These are phyloP conservation scores for Drosophila serrata DNA, from an alignment of 1,140 invertebrate genomes.

Conservation along the genomic window DNA sequence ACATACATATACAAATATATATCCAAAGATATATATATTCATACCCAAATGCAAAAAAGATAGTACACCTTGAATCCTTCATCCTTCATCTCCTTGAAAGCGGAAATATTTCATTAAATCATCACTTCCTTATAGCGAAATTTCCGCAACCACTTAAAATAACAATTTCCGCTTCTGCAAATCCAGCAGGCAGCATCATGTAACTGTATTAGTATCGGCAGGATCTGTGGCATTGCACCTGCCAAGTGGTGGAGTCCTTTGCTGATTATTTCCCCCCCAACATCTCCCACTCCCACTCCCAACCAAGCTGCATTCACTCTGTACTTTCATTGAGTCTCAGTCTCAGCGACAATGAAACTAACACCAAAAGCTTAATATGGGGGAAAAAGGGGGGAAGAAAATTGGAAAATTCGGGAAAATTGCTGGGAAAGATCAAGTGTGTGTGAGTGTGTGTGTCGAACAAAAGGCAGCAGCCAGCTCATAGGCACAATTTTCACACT, in stretches of 20 bases:
- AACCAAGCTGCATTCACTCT: conserved; percentile 17
- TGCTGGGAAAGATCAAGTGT: background rate
- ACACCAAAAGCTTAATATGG: background rate
- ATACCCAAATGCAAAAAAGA: background rate
- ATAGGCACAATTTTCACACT: conserved; percentile 75
- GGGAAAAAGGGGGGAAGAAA: too few species aligned
- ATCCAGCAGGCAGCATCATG: conserved; percentile 38
- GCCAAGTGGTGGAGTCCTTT: conserved; percentile 20
- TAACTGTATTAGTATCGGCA: conserved; percentile 13
- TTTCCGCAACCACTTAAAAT: conserved; percentile 81
- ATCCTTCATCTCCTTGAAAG: conserved; percentile 2
- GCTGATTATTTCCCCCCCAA: background rate
- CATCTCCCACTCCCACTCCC: too few species aligned
- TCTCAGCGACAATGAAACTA: conserved; percentile 37
- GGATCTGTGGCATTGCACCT: conserved; percentile 49
- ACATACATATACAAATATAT: background rate
- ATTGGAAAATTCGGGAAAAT: conserved; percentile 4
- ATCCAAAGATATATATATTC: background rate
- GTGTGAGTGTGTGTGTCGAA: conserved; percentile 7
- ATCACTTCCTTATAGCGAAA: conserved; percentile 75
- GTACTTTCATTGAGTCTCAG: conserved; percentile 47
- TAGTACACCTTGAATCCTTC: background rate
- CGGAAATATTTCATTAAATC: conserved; percentile 83
- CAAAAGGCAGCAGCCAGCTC: conserved; percentile 41
- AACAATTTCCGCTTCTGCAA: conserved; percentile 73